Conservation (phyloP, 1,140 invertebrate species). For the Oryzaephilus surinamensis region DNA sequence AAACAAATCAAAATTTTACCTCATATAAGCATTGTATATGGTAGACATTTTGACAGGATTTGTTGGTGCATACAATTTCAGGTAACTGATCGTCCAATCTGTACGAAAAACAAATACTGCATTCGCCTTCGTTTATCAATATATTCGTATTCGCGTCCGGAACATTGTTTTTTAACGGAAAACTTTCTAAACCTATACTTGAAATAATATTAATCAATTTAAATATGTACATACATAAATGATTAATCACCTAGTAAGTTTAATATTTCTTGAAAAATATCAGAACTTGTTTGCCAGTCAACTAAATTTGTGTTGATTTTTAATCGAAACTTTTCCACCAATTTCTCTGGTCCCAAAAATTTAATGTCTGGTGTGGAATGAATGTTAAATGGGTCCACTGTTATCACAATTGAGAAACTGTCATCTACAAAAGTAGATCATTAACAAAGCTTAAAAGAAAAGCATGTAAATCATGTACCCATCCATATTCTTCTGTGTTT, state of each 20-base stretch:
- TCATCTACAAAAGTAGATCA: conserved; percentile 18
- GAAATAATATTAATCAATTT: not conserved
- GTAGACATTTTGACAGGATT: conserved; percentile 24
- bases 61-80: conserved; percentile 27
- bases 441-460: not conserved
- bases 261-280: conserved; percentile 22
- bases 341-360: conserved; percentile 27
- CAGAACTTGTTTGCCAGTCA: conserved; percentile 21
- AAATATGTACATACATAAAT: conserved; percentile 3
- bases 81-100: conserved; percentile 23
- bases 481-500: conserved; percentile 36
- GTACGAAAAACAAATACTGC: conserved; percentile 29
- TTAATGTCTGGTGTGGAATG: conserved; percentile 22
- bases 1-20: conserved; percentile 12
- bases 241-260: conserved; percentile 23
- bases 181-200: conserved; percentile 18
- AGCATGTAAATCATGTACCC: conserved; percentile 19
- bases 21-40: conserved; percentile 29
- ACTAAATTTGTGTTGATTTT: conserved; percentile 20
- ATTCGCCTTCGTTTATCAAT: conserved; percentile 22
- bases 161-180: conserved; percentile 22
- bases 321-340: conserved; percentile 13
- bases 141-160: conserved; percentile 7
- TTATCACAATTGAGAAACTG: conserved; percentile 28
- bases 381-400: conserved; percentile 22